Evolutionary conservation across 2,797 vertebrate species (phyloP), one percentile per base, ranked within the genome.

Genomic region (Tapera naevia): DNA sequence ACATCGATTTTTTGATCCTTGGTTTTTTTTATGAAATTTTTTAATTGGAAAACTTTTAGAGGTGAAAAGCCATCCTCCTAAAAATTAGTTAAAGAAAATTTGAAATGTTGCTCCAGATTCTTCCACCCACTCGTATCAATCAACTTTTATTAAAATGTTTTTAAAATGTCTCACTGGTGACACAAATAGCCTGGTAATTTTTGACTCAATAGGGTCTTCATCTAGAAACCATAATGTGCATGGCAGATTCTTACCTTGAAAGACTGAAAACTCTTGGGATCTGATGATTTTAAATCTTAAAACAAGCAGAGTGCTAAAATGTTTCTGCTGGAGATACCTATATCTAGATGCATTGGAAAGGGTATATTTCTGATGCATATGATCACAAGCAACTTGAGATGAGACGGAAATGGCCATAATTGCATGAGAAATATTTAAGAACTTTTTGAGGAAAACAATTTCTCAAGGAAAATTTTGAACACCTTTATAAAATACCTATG

Each of bases 381-480:
- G 65, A 39, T 66, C 60, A 46, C 28, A 72, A 70, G 43, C 16
- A 89, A 74, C 41, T 72, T 90, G 65, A 91, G 33, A 17, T 43
- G 28, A 37, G 11, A 13, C 35, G 58, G 60, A 43, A 84, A 57
- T 16, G 51, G 22, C 35, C 15, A 22, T 70, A 80, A 65, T 33
- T 67, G 45, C 19, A 24, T 60, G 35, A 87, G 51, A 82, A 88
- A 35, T 69, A 46, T 50, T 73, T n/a, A 75, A 75, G 43, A 24
- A 6, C 54, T 67, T 93, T 85, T 61, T 79, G 12, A 94, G 65
- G 28, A 92, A 82, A 94, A 64, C 30, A 21, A 85, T 93, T 95
- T 95, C 37, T 86, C 53, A 45, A 65, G 33, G 32, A 41, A 94
- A 89, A 94, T 88, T 89, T 85, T 78, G 51, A 88, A 64, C 11